These are phyloP conservation scores for Semnornis frantzii DNA, from an alignment of 2,113 vertebrate genomes.

Conservation along the genomic window DNA sequence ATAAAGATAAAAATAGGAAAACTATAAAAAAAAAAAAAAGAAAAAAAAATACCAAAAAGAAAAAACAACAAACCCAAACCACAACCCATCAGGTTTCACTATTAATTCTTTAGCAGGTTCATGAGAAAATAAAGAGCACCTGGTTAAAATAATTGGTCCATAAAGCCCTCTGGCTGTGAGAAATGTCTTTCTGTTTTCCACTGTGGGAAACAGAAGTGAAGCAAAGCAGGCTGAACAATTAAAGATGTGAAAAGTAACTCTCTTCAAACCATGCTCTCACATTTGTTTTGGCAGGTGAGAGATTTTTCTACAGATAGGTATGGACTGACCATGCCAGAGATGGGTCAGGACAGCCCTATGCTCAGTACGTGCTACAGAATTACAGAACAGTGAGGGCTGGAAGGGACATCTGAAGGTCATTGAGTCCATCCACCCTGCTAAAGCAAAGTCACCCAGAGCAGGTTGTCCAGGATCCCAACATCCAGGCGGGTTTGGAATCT, in stretches of 20 bases:
- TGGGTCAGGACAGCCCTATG: not conserved
- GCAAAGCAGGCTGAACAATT: not conserved
- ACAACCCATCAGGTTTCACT: not conserved
- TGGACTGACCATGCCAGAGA: not conserved
- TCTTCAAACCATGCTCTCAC: too few relatives aligned
- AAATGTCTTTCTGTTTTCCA: not conserved
- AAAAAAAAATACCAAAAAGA: not conserved
- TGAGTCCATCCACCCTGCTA: too few relatives aligned
- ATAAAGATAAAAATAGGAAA: not conserved
- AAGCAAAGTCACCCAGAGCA: too few relatives aligned
- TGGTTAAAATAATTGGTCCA: not conserved
- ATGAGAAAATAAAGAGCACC: not conserved
- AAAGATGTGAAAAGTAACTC: not conserved
- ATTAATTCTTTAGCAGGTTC: not conserved
- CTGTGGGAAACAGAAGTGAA: not conserved
- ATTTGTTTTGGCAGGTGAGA: accelerated
- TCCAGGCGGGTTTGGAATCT: too few relatives aligned
- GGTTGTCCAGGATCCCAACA: too few relatives aligned
- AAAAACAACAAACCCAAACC: not conserved
- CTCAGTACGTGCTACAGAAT: not conserved
- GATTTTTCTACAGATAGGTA: not conserved
- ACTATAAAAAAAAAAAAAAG: not conserved
- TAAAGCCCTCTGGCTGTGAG: not conserved
- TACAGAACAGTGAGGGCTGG: too few relatives aligned
- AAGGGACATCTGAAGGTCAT: too few relatives aligned